Evolutionary conservation across 1,140 invertebrate species (phyloP).

Genomic region (Cotesia typhae): DNA sequence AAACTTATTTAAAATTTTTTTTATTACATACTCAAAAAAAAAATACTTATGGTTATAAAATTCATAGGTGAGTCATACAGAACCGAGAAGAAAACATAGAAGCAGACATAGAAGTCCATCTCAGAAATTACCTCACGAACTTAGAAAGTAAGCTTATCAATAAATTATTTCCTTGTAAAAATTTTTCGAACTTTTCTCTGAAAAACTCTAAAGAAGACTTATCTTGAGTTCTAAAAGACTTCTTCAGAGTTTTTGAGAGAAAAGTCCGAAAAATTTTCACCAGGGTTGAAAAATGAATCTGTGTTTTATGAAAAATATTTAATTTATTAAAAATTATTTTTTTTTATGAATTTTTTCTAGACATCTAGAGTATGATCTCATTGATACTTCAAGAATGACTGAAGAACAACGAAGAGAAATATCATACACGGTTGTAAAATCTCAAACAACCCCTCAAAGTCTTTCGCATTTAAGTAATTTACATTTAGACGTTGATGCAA

Average conservation of each 20-base stretch:
- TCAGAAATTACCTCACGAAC: conserved; percentile 61
- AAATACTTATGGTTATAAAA: background rate
- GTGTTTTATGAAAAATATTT: background rate
- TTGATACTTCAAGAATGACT: conserved; percentile 88
- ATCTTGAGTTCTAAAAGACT: no score
- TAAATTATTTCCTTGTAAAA: background rate
- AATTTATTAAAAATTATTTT: background rate
- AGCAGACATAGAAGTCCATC: conserved; percentile 63
- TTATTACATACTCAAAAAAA: background rate
- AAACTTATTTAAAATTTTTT: conserved; percentile 22
- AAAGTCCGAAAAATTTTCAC: no score
- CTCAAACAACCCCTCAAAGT: conserved; percentile 56
- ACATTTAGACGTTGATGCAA: conserved; percentile 54
- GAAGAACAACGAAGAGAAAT: conserved; percentile 90
- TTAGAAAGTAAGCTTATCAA: conserved; percentile 56
- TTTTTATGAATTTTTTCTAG: conserved; percentile 48
- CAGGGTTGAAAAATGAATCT: background rate
- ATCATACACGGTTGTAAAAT: conserved; percentile 88
- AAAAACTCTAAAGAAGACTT: no score
- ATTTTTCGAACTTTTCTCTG: no score
- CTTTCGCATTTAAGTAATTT: conserved; percentile 56
- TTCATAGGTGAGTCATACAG: conserved; percentile 60
- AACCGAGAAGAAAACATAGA: conserved; percentile 60
- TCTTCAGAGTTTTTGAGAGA: no score
- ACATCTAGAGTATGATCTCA: conserved; percentile 88